Conservation (phyloP, 2,888 invertebrate genomes). For the Rhorus exstirpatorius region DNA sequence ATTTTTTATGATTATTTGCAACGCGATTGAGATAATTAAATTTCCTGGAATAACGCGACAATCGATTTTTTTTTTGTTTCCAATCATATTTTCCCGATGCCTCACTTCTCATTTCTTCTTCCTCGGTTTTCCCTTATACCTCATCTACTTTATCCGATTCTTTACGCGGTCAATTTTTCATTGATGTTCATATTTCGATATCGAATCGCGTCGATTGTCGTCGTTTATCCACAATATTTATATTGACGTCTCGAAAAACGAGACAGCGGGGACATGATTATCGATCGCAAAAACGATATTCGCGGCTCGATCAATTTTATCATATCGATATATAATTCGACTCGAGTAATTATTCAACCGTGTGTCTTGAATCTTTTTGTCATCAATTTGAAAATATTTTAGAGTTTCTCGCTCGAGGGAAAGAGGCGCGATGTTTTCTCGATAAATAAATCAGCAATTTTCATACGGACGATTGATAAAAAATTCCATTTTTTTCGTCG, state of each 20-base stretch:
- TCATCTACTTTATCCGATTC: neutral
- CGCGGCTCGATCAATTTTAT: slow-evolving; percentile 26
- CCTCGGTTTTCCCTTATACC: neutral
- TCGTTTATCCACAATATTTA: slow-evolving; percentile 24
- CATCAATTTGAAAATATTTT: slow-evolving; percentile 34
- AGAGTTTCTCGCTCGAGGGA: neutral
- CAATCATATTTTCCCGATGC: slow-evolving; percentile 50
- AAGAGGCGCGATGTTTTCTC: neutral
- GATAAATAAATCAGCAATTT: neutral
- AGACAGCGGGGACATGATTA: slow-evolving; percentile 22
- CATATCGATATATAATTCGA: neutral
- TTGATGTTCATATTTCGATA: neutral
- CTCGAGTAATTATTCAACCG: slow-evolving; percentile 17
- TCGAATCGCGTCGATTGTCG: neutral
- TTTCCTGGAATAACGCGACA: slow-evolving; percentile 52
- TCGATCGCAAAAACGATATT: slow-evolving; percentile 23
- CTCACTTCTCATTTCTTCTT: slow-evolving; percentile 11
- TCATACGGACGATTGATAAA: no score
- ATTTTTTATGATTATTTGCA: slow-evolving; percentile 52
- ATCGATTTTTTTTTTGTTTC: slow-evolving; percentile 35
- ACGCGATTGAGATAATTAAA: slow-evolving; percentile 46
- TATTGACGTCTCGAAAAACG: slow-evolving; percentile 45
- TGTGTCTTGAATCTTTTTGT: slow-evolving; percentile 32
- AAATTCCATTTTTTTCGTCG: no score
- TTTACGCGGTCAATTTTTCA: slow-evolving; percentile 25